Evolutionary conservation across 2,888 invertebrate species (phyloP), one percentile per base, ranked within the genome.

Genomic region (Tipula unca): DNA sequence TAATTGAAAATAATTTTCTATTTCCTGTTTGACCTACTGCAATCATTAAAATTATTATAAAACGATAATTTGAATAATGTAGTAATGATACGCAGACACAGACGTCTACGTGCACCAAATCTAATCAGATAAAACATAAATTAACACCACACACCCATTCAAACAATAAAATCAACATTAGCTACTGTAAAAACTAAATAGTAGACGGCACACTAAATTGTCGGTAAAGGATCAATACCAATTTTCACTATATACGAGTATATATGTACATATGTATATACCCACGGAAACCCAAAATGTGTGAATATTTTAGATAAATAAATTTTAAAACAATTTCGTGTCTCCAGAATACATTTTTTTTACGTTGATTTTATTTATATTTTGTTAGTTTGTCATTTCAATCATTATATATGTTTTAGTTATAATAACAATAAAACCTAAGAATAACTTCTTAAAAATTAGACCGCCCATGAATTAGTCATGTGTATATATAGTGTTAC

Each of bases 341-440:
- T 69, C 69, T 69, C 69, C 69, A 69, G 69, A 69, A 69, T 48
- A 69, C 25, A 25, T 69, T 69, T 54, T 48, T 39, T 69, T 69
- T 69, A 48, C 48, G 48, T 48, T 17, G 48, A 48, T 54, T 54
- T 17, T 54, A 17, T 69, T 8, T 48, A 6, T 32, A 32, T 69
- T 69, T 69, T 69, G 69, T 69, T 69, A 25, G 69, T 69, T 69
- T 69, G 69, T 69, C 69, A 69, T 69, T 69, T 69, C 69, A 69
- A 69, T 69, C 69, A 69, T 69, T 69, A 69, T 25, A 48, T n/a
- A 48, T 69, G 69, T 69, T 69, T 69, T 69, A 69, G 69, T 69
- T 69, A 69, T 25, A 69, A 69, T 69, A 69, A 69, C 69, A 69
- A 69, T 69, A 69, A 69, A 69, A 69, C 20, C 69, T 69, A 69